Percentiles rank a stretch among this genome's conserved stretches.
Evolutionary conservation across 2,113 vertebrate species (phyloP).

Genomic region (Herpailurus yagouaroundi): DNA sequence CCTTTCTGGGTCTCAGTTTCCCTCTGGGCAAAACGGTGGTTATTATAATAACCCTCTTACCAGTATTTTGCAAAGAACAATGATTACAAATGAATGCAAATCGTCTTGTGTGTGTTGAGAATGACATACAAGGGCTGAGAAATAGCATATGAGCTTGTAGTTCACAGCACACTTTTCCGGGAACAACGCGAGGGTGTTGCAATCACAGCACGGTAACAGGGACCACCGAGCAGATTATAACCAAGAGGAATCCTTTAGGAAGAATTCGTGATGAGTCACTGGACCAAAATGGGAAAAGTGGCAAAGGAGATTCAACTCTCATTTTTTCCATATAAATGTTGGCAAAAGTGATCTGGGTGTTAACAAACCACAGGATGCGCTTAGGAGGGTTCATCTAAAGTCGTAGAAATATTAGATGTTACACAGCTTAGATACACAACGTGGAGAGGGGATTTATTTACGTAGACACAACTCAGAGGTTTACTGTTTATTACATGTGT

Average conservation of each 20-base stretch:
- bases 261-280: not conserved
- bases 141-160: conserved; percentile 81
- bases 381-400: not conserved
- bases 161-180: conserved; percentile 77
- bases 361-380: not conserved
- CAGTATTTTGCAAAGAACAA: conserved; percentile 62
- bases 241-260: conserved; percentile 61
- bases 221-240: conserved; percentile 74
- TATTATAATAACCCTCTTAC: conserved; percentile 63
- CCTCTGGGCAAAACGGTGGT: conserved; percentile 48
- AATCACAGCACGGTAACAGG: conserved; percentile 78
- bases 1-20: conserved; percentile 70
- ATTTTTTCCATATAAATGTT: conserved; percentile 77
- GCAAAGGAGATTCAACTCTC: conserved; percentile 60
- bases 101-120: conserved; percentile 75
- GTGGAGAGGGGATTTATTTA: conserved; percentile 40
- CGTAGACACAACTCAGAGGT: conserved; percentile 53
- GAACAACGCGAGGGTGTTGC: conserved; percentile 78
- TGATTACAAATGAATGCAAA: conserved; percentile 83
- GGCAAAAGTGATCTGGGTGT: not conserved
- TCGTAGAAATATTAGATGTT: not conserved
- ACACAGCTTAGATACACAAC: conserved; percentile 47
- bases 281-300: not conserved
- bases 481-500: conserved; percentile 41
- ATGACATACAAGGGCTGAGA: conserved; percentile 80